phyloP scores from a whole-genome alignment of 2,113 vertebrate species.

The Vimba vimba region DNA sequence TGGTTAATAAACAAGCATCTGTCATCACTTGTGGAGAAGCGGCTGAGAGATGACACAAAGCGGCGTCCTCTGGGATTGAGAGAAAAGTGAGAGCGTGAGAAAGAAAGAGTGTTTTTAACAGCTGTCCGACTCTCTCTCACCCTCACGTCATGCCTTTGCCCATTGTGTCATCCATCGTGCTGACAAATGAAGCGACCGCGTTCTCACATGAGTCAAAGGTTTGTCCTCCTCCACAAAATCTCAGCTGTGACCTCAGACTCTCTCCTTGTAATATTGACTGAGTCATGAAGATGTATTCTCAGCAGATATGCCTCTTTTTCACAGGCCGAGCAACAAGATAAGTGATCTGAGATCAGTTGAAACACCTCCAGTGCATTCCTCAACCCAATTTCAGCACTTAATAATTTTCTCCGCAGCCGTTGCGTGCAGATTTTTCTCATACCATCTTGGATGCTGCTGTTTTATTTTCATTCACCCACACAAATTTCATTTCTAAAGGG shows the following conservation, averaged over 20 bases:
- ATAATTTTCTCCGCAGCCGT: slow-evolving; percentile 30
- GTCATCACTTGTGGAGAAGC: slow-evolving; percentile 26
- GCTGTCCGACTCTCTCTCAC: slow-evolving; percentile 20
- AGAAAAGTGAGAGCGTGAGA: background rate
- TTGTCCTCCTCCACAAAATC: slow-evolving; percentile 20
- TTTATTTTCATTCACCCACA: background rate
- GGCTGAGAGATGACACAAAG: slow-evolving; percentile 22
- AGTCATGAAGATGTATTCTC: slow-evolving; percentile 26
- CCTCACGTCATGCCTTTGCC: slow-evolving; percentile 20
- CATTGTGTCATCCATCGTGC: background rate
- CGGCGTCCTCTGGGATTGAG: slow-evolving; percentile 7
- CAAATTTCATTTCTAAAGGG: slow-evolving; percentile 18
- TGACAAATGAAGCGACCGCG: slow-evolving; percentile 25
- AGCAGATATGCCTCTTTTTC: background rate
- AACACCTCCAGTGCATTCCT: slow-evolving; percentile 8
- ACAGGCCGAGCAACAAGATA: background rate
- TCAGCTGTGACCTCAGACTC: slow-evolving; percentile 7
- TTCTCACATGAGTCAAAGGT: slow-evolving; percentile 29
- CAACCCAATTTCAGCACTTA: background rate
- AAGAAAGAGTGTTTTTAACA: slow-evolving; percentile 18
- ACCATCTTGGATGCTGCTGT: slow-evolving; percentile 24
- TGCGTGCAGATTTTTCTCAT: slow-evolving; percentile 19
- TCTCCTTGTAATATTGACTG: slow-evolving; percentile 22
- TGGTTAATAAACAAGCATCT: slow-evolving; percentile 21
- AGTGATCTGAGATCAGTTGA: slow-evolving; percentile 16